These are phyloP conservation scores for Drosophila diplacantha DNA, from an alignment of 2,888 invertebrate genomes.

Conservation along the genomic window DNA sequence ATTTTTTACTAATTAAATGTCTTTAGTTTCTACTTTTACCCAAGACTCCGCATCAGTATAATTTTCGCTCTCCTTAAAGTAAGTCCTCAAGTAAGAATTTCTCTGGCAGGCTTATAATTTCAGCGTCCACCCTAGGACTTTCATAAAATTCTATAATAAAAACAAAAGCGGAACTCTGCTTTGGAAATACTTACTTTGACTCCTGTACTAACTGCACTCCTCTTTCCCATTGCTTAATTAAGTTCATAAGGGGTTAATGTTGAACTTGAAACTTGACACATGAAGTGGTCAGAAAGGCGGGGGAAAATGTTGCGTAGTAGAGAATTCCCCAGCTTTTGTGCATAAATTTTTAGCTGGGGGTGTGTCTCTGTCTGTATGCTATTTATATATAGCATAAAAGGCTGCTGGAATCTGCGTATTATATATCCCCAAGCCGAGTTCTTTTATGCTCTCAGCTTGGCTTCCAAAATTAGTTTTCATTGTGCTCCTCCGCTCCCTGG, in stretches of 20 bases:
- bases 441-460: slow-evolving; percentile 4
- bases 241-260: slow-evolving; percentile 22
- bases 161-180: too few relatives aligned
- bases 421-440: slow-evolving; percentile 4
- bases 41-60: background rate
- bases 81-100: background rate
- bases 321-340: slow-evolving; percentile 14
- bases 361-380: slow-evolving; percentile 14
- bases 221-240: background rate
- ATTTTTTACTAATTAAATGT: background rate
- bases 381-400: slow-evolving; percentile 33
- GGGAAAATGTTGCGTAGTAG: background rate
- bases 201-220: background rate
- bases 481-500: slow-evolving; percentile 11
- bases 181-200: background rate
- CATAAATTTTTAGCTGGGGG: background rate
- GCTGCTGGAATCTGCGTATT: slow-evolving; percentile 29
- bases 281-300: slow-evolving; percentile 15
- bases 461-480: slow-evolving; percentile 43
- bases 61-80: background rate
- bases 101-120: background rate
- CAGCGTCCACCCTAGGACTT: background rate
- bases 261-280: slow-evolving; percentile 38
- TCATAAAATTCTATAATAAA: background rate
- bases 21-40: background rate